Evolutionary conservation across 2,113 vertebrate species (phyloP), one percentile per base, ranked within the genome.

Genomic region (Corydoras maculifer): DNA sequence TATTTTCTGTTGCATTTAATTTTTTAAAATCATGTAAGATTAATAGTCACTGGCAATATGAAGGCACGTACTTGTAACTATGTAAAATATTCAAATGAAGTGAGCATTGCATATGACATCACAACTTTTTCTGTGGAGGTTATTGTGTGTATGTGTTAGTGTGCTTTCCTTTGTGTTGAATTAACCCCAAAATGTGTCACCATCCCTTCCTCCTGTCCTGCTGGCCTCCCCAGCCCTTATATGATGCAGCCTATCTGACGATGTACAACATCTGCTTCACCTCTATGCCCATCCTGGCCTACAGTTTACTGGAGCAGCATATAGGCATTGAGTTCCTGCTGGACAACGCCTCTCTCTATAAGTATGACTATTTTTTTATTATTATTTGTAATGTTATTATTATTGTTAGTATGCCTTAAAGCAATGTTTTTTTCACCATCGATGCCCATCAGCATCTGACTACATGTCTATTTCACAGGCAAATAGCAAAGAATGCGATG

Each of bases 211-310:
- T 69, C 4, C 35, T 43, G 35, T 43, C 35, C 68, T 64, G 72
- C 74, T 75, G 78, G 63, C 77, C 77, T 81, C 75, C 83, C 65
- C 84, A 99, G 97, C 96, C 97, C 8, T 88, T 99, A 70, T 99
- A 98, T n/a, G 96, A 98, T 77, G 94, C 96, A 63, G 92, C 94
- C 82, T 99, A 99, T 79, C 90, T 99, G 87, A 98, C 95, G 81
- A 98, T 98, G 95, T 99, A 98, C 90, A 99, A 99, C 89, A 98
- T 99, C 89, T 98, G 96, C 91, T 99, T 99, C 91, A 99, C 97
- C 1, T 98, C 96, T 3, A 89, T 99, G 74, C 97, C 97, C 53
- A 98, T 99, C 86, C 86, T 99, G 92, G 94, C 94, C 3, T 98
- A 94, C 84, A 96, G 97, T 84, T 90, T 99, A 0, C 83, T 98